phyloP scores from a whole-genome alignment of 2,797 vertebrate species.

The Poeciliopsis gracilis region DNA sequence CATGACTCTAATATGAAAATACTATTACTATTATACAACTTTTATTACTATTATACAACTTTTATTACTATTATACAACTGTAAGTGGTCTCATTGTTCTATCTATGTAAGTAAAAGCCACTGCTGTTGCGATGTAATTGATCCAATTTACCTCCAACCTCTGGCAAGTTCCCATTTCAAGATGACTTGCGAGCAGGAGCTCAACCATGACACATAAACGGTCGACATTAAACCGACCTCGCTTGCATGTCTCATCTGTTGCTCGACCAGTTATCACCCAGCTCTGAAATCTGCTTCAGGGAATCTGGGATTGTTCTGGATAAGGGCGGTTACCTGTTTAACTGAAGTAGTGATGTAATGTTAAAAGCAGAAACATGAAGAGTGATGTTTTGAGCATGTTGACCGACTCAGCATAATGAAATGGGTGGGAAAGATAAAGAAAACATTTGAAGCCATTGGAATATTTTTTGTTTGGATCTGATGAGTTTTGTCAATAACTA shows the following conservation, averaged over 20 bases:
- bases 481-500: neutral
- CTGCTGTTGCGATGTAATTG: neutral
- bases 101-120: neutral
- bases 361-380: neutral
- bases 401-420: neutral
- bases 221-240: neutral
- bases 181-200: neutral
- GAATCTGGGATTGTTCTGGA: neutral
- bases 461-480: neutral
- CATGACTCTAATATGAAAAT: neutral
- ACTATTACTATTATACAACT: neutral
- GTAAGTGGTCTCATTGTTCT: neutral
- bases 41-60: neutral
- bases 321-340: neutral
- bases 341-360: neutral
- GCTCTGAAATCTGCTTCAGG: neutral
- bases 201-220: neutral
- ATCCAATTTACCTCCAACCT: neutral
- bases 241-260: slow-evolving; percentile 5
- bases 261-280: neutral
- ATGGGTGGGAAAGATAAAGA: neutral
- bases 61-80: too few species aligned
- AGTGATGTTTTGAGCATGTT: neutral
- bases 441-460: neutral
- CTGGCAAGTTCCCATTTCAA: neutral